A percentile compares a stretch with the other conserved stretches of the same genome.
These are phyloP conservation scores for Dioctria linearis DNA, from an alignment of 2,888 invertebrate genomes.

Conservation along the genomic window DNA sequence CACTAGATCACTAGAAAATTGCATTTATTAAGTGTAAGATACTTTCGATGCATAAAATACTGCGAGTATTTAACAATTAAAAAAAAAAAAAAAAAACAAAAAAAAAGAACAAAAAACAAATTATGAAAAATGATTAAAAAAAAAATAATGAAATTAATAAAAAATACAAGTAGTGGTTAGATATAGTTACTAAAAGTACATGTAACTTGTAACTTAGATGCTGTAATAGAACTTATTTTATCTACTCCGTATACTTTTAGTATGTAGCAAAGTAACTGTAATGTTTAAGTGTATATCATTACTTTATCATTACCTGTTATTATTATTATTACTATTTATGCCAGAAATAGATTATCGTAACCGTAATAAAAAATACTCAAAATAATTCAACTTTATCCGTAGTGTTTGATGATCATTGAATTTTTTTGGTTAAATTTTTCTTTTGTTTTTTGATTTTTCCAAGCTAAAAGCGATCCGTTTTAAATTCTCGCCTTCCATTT, in stretches of 20 bases:
- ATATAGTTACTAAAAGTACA: constrained; percentile 44
- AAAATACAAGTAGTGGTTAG: constrained; percentile 36
- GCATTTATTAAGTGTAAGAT: constrained; percentile 47
- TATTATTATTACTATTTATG: constrained; percentile 39
- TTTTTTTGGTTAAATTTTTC: constrained; percentile 4
- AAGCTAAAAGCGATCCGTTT: constrained; percentile 10
- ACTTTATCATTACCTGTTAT: constrained; percentile 47
- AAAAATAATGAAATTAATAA: neutral
- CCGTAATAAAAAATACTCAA: constrained; percentile 50
- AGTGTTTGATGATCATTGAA: constrained; percentile 44
- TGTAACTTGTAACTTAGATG: constrained; percentile 49
- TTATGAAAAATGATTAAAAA: constrained; percentile 5
- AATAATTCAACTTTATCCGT: constrained; percentile 49
- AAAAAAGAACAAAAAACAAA: constrained; percentile 18
- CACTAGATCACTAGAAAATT: constrained; percentile 33
- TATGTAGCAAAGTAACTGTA: constrained; percentile 42
- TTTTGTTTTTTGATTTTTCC: neutral
- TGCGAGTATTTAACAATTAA: constrained; percentile 29
- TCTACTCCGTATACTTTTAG: constrained; percentile 47
- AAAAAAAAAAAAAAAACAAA: constrained; percentile 1
- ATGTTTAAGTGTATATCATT: constrained; percentile 49
- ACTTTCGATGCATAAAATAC: constrained; percentile 39
- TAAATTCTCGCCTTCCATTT: constrained; percentile 7
- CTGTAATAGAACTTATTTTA: constrained; percentile 51
- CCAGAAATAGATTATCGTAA: constrained; percentile 48